A percentile compares a stretch with the other conserved stretches of the same genome.
These are phyloP conservation scores for Rhingia rostrata DNA, from an alignment of 2,888 invertebrate species.

Conservation along the genomic window DNA sequence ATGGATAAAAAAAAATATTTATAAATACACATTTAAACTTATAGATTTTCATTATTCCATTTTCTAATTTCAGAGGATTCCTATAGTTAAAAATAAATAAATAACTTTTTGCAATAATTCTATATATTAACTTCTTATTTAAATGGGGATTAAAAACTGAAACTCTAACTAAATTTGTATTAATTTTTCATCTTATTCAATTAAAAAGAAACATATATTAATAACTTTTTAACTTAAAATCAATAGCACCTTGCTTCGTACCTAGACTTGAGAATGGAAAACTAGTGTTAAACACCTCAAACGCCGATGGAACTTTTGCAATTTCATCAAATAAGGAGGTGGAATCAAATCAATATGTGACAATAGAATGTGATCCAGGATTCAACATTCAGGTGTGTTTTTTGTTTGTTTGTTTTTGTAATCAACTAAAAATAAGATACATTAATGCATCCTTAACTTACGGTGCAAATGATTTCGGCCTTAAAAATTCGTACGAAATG, in stretches of 20 bases:
- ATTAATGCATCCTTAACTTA: too few species aligned
- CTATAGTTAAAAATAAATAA: too few species aligned
- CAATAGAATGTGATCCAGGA: conserved; percentile 89
- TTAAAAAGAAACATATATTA: not conserved
- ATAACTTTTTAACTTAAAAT: not conserved
- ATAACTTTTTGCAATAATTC: not conserved
- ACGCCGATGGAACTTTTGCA: not conserved
- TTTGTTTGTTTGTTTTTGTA: too few species aligned
- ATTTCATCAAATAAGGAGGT: conserved; percentile 81
- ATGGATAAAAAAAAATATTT: too few species aligned
- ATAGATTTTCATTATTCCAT: too few species aligned
- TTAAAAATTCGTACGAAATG: too few species aligned
- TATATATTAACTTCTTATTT: not conserved
- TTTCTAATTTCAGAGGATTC: too few species aligned
- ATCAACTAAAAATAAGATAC: too few species aligned
- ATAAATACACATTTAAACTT: too few species aligned
- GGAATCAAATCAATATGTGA: conserved; percentile 87
- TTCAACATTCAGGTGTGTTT: conserved; percentile 78
- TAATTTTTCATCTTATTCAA: not conserved
- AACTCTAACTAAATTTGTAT: conserved; percentile 19
- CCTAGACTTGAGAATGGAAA: conserved; percentile 47
- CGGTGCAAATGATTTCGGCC: too few species aligned
- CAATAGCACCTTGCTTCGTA: conserved; percentile 43
- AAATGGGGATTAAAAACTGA: conserved; percentile 2
- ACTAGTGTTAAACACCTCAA: conserved; percentile 38